Evolutionary conservation across 2,888 invertebrate genomes (phyloP).

Genomic region (Hirudinaria manillensis): DNA sequence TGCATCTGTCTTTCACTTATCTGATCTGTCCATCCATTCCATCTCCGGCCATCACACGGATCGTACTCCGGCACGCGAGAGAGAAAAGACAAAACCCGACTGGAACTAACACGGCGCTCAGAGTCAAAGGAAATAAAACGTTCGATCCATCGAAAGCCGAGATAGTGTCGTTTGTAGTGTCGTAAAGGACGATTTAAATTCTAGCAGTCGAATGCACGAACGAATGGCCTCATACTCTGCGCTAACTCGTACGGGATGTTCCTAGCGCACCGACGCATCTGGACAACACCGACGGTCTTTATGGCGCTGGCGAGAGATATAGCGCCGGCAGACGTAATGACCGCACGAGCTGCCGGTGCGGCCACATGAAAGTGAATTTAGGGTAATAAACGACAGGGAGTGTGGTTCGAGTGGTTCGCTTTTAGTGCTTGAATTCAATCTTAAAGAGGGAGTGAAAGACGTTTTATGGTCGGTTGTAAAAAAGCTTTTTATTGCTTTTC

Average conservation of each 20-base stretch:
- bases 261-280: not conserved
- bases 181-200: conserved; percentile 12
- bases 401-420: not conserved
- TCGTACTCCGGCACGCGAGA: not conserved
- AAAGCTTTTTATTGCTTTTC: conserved; percentile 9
- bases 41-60: no score
- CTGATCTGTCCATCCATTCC: no score
- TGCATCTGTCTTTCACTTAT: no score
- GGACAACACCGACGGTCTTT: not conserved
- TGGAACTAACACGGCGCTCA: conserved; percentile 8
- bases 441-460: conserved; percentile 11
- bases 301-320: not conserved
- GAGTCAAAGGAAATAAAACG: conserved; percentile 7
- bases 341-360: not conserved
- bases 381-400: conserved; percentile 2
- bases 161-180: not conserved
- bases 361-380: not conserved
- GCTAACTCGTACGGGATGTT: not conserved
- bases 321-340: not conserved
- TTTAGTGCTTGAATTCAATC: conserved; percentile 13
- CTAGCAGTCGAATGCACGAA: not conserved
- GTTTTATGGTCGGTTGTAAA: conserved; percentile 9
- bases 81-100: not conserved
- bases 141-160: not conserved
- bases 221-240: no score